These are phyloP conservation scores for Amblyraja radiata DNA, from an alignment of 2,797 vertebrate genomes.

Conservation along the genomic window DNA sequence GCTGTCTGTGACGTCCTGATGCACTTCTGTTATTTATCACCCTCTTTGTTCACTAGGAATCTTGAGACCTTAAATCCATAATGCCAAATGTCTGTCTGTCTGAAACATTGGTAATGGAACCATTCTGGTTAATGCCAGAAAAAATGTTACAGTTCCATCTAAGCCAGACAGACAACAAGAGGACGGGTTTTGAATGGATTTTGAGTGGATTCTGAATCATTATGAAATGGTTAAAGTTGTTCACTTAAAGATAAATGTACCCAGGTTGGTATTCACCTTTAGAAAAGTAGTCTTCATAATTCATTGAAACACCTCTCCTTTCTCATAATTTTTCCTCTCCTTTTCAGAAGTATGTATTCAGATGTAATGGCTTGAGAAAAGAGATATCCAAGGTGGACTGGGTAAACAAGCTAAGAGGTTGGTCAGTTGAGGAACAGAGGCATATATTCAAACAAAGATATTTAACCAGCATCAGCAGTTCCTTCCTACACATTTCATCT, in stretches of 20 bases:
- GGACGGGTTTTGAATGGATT: not conserved
- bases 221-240: not conserved
- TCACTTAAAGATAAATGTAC: not conserved
- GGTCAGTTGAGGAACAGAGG: no score
- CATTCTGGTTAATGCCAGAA: not conserved
- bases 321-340: not conserved
- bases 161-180: not conserved
- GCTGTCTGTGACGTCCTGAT: not conserved
- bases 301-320: not conserved
- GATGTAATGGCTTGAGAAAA: no score
- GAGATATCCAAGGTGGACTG: no score
- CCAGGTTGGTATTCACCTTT: not conserved
- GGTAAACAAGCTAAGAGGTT: no score
- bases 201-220: not conserved
- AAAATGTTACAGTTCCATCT: not conserved
- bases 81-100: not conserved
- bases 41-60: not conserved
- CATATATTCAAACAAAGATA: no score
- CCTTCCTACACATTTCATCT: no score
- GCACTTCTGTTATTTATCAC: not conserved
- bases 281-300: not conserved
- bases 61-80: not conserved
- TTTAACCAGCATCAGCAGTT: no score
- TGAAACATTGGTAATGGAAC: not conserved
- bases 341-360: not conserved